A percentile compares a stretch with the other conserved stretches of the same genome.
Conservation (phyloP, 2,888 invertebrate species). For the Athetis lepigone region DNA sequence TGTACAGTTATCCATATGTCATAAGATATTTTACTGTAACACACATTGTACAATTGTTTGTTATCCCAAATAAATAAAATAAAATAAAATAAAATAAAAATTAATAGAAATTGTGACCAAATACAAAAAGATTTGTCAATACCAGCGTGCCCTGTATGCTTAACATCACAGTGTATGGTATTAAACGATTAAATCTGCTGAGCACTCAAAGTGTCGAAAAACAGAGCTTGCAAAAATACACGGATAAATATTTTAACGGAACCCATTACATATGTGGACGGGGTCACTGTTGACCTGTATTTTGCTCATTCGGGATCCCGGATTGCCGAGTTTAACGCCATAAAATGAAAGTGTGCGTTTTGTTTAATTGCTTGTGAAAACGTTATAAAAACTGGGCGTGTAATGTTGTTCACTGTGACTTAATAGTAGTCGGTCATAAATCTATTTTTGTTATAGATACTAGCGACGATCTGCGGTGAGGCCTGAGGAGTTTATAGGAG, state of each 20-base stretch:
- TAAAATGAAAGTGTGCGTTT: slow-evolving; percentile 67
- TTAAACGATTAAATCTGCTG: slow-evolving; percentile 55
- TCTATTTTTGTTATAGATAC: slow-evolving; percentile 48
- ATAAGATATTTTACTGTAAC: too few relatives aligned
- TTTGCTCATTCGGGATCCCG: slow-evolving; percentile 45
- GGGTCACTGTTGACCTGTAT: slow-evolving; percentile 57
- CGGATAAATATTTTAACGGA: slow-evolving; percentile 54
- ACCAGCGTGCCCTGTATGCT: slow-evolving; percentile 27
- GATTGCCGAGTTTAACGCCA: slow-evolving; percentile 45
- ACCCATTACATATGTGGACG: slow-evolving; percentile 49
- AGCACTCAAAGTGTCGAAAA: slow-evolving; percentile 33
- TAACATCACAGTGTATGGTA: slow-evolving; percentile 29
- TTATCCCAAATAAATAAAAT: too few relatives aligned
- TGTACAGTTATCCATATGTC: too few relatives aligned
- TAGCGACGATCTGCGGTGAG: slow-evolving; percentile 30
- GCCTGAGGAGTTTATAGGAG: slow-evolving; percentile 22
- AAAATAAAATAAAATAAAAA: too few relatives aligned
- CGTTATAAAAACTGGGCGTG: slow-evolving; percentile 47
- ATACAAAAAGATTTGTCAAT: slow-evolving; percentile 33
- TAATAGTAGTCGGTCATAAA: slow-evolving; percentile 54
- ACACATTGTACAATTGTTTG: too few relatives aligned
- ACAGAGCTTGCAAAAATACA: slow-evolving; percentile 54
- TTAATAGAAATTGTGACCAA: slow-evolving; percentile 39
- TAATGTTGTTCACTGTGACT: slow-evolving; percentile 49
- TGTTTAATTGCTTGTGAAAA: slow-evolving; percentile 72